Base-by-base conservation (phyloP, 2,888 invertebrate species). In the Acleris holmiana region DNA sequence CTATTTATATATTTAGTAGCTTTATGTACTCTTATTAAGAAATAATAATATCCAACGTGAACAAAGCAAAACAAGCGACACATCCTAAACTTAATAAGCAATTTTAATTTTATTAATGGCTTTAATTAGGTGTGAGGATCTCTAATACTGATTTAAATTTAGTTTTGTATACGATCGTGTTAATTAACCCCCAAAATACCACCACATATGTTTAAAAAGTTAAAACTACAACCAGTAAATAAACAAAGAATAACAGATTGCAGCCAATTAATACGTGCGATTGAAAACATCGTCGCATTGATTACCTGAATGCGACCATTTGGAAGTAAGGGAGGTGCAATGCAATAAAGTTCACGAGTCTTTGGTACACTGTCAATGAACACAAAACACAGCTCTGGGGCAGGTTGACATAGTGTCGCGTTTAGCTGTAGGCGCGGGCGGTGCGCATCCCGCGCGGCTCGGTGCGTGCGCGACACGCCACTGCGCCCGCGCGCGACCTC, bases 301-400 rank as follows among this genome's bases (percentile, higher is more conserved):
- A 50, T 44, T 82, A 84, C 84, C 84, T 83, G 78, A 82, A 81
- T 40, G 84, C 84, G 67, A 84, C 84, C 84, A 84, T 84, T 68
- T 74, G 75, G 76, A 69, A 72, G 73, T 76, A 77, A 77, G 79
- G 73, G 69, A 67, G 68, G 51, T 60, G 69, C 66, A 71, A 74
- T 71, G 69, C 66, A 71, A 74, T 71, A 73, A 70, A 75, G 71
- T 62, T 70, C 73, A 68, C 62, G 67, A 73, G 74, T 68, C 78
- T 74, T 76, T 73, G 74, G 71, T 76, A 75, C 73, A 76, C 68
- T 73, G 69, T 78, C 80, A 82, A 82, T 78, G 74, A 75, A 75
- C 75, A 80, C 73, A 73, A 71, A 76, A 75, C 76, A 79, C 72
- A 71, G 69, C 79, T 82, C 78, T 71, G 66, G 69, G 76, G 82